Base-by-base conservation (phyloP, 1,140 invertebrate genomes). In the Yoshiicerus persimilis region DNA sequence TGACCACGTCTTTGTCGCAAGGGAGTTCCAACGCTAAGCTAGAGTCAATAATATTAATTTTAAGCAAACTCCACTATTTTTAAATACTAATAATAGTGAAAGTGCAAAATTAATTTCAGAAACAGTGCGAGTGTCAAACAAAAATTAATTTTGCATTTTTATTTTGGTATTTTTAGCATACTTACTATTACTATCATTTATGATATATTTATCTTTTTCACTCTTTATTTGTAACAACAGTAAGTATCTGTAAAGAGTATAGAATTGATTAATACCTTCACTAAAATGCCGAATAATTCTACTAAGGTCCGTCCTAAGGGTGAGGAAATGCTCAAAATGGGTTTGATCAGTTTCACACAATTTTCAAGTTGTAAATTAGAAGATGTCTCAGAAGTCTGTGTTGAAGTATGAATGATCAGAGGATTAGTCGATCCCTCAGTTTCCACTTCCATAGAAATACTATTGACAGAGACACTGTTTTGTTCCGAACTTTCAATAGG, bases 1-100 rank as follows among this genome's bases (percentile, higher is more conserved):
- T 97, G 96, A 66, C 95, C 95, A 32, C 96, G 93, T 13, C 96
- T 93, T 91, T 96, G 96, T 66, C 96, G 92, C 4, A 96, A 92
- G 0, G 96, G 96, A n/a, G 96, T 96, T 5, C 96, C 96, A 92
- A 97, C 96, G 91, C 96, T 97, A 20, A 97, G 92, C 92, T 93
- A 30, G 2, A 47, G 20, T 16, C 80, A 89, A 87, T n/a, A n/a
- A n/a, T n/a, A n/a, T n/a, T n/a, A 36, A 56, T 75, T 23, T 16
- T 25, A 32, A 85, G 2, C 39, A 70, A n/a, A n/a, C n/a, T n/a
- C n/a, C n/a, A n/a, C n/a, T n/a, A n/a, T n/a, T n/a, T n/a, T n/a
- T n/a, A n/a, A n/a, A n/a, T n/a, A 56, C 8, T 30, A 34, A 75
- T 41, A 84, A n/a, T n/a, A n/a, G n/a, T n/a, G n/a, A n/a, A 23